Percentiles rank a stretch among this genome's conserved stretches.
phyloP scores from a whole-genome alignment of 2,113 vertebrate species.

The Bos indicus region DNA sequence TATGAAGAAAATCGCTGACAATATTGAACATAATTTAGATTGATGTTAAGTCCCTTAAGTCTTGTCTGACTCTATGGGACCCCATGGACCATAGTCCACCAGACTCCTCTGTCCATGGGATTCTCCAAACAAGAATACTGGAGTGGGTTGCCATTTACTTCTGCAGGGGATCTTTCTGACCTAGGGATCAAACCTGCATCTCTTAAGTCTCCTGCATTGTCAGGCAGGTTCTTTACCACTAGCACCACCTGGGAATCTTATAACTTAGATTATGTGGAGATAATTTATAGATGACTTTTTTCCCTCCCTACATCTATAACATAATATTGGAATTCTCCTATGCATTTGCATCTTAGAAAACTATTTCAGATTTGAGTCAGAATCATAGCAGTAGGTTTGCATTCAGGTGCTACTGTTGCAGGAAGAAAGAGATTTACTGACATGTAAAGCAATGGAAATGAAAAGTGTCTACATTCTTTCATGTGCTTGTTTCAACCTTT shows the following conservation, averaged over 20 bases:
- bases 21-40: neutral
- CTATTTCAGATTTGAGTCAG: neutral
- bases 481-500: neutral
- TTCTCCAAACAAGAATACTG: neutral
- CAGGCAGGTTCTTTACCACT: neutral
- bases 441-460: neutral
- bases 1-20: neutral
- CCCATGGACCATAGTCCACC: neutral
- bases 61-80: neutral
- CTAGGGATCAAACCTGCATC: neutral
- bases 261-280: constrained; percentile 1
- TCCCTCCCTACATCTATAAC: neutral
- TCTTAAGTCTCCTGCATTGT: neutral
- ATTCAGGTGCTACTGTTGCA: neutral
- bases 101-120: neutral
- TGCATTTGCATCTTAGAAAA: neutral
- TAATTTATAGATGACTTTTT: neutral
- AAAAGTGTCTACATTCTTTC: neutral
- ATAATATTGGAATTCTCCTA: constrained; percentile 5
- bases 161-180: neutral
- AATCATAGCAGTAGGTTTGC: neutral
- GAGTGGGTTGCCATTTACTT: neutral
- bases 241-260: neutral
- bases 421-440: neutral
- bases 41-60: neutral